Evolutionary conservation across 2,797 vertebrate genomes (phyloP), one percentile per base, ranked within the genome.

Genomic region (Myripristis murdjan): DNA sequence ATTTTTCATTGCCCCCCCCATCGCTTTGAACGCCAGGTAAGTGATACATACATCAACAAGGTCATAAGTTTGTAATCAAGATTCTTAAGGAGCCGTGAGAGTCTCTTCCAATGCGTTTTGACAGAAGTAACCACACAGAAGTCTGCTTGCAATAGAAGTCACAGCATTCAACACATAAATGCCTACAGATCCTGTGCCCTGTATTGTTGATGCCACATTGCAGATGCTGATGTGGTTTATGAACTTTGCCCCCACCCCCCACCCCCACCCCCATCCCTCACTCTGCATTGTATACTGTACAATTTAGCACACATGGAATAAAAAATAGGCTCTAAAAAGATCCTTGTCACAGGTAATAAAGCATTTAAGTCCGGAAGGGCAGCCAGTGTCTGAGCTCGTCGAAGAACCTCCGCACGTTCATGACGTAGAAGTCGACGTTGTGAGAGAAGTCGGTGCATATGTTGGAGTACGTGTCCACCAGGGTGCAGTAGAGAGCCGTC

Each of bases 401-500:
- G 39, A 98, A 62, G 75, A 95, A 93, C 68, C 93, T 87, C 63
- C 92, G 69, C 16, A 96, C 72, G 64, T 92, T 95, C 2, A 91
- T 91, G 54, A 96, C 91, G 84, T 97, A 99, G 87, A 97, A 97
- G 89, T 98, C 95, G 78, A 97, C 46, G 70, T 99, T 98, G 77
- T 88, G 87, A 24, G 96, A 93, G 92, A 99, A 99, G 62, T 99
- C 97, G 5, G 88, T 94, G 88, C 98, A 99, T 60, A 98, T 95
- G 47, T 94, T 96, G 41, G 97, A 97, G 87, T 96, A 95, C 28
- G 93, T 90, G 87, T 96, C 95, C 64, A 94, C 97, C 79, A 99
- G 91, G 60, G 95, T 94, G 90, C 98, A 99, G 93, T 98, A 99
- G 66, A 99, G 64, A 0, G 97, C 97, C 2, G 98, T 99, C 69